Conservation (phyloP, 2,888 invertebrate species). For the Byasa hedistus region DNA sequence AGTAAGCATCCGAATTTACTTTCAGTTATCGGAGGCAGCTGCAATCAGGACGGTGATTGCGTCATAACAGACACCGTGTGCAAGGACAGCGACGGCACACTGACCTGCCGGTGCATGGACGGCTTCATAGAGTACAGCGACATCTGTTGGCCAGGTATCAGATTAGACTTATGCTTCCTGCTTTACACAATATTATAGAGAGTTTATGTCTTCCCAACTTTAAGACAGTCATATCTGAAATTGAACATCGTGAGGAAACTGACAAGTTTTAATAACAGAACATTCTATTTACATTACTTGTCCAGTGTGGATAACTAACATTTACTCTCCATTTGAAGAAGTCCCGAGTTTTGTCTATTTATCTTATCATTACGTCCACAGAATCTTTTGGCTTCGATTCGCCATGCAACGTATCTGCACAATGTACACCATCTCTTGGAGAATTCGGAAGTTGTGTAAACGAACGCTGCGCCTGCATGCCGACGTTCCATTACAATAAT, state of each 20-base stretch:
- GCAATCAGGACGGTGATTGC: conserved; percentile 52
- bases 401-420: conserved; percentile 46
- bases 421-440: conserved; percentile 51
- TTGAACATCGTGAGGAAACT: too few species aligned
- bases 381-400: conserved; percentile 38
- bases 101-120: conserved; percentile 53
- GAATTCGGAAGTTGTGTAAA: conserved; percentile 42
- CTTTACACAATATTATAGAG: too few species aligned
- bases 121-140: conserved; percentile 46
- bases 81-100: conserved; percentile 7
- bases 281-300: too few species aligned
- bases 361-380: conserved; percentile 26
- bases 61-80: conserved; percentile 55
- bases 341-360: too few species aligned
- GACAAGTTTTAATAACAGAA: too few species aligned
- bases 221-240: too few species aligned
- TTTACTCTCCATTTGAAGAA: too few species aligned
- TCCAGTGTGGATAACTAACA: too few species aligned
- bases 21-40: conserved; percentile 60
- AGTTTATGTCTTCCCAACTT: too few species aligned
- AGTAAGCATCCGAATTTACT: not conserved
- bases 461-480: conserved; percentile 46
- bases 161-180: too few species aligned
- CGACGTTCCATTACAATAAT: conserved; percentile 49
- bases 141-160: conserved; percentile 57